phyloP scores from a whole-genome alignment of 2,797 vertebrate genomes.

The Babyrousa celebensis region DNA sequence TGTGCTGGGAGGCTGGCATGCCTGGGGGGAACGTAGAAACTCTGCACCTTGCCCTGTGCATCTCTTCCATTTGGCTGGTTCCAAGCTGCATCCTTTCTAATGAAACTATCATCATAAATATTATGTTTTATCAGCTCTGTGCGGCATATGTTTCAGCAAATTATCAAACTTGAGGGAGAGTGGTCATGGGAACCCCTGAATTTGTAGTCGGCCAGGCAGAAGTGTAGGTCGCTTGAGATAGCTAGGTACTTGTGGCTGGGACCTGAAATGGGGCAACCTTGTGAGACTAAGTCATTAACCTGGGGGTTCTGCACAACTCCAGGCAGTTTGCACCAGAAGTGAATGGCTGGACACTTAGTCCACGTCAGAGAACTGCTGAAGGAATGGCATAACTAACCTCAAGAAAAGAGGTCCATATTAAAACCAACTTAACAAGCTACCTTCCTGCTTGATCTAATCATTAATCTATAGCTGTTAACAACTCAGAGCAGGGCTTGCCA shows the following conservation, averaged over 20 bases:
- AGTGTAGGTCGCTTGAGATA: neutral
- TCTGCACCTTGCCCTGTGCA: neutral
- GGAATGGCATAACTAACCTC: conserved; percentile 43
- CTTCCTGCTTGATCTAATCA: conserved; percentile 34
- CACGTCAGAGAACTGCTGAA: conserved; percentile 32
- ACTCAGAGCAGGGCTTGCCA: neutral
- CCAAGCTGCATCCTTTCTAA: conserved; percentile 6
- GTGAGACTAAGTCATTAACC: conserved; percentile 17
- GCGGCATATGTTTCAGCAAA: conserved; percentile 21
- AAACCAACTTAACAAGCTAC: conserved; percentile 65
- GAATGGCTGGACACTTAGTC: conserved; percentile 33
- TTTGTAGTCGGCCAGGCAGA: neutral
- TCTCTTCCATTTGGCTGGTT: conserved; percentile 11
- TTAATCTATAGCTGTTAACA: neutral
- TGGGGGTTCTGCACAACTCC: conserved; percentile 31
- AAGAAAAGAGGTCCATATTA: conserved; percentile 39
- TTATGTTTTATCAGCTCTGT: neutral
- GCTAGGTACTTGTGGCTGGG: neutral
- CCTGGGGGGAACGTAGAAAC: too few relatives aligned
- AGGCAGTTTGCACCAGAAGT: conserved; percentile 1
- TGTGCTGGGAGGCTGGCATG: neutral
- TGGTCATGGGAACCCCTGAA: neutral
- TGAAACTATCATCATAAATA: conserved; percentile 55
- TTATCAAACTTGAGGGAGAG: neutral
- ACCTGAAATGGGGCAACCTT: conserved; percentile 13